Base-by-base conservation (phyloP, 2,888 invertebrate genomes). In the Strigamia transsilvanica region DNA sequence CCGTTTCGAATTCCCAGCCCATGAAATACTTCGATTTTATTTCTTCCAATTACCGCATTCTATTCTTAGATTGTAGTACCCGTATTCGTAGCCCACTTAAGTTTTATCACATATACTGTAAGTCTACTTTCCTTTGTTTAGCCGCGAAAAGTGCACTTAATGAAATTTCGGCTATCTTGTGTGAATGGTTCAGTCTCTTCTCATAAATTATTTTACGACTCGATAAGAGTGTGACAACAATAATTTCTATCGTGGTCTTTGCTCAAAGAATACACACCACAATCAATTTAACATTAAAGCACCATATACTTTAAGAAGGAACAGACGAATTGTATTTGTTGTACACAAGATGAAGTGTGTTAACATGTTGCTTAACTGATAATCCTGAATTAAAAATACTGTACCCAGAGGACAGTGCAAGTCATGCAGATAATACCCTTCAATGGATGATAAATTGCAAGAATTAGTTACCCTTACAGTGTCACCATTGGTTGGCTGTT, bases 371-470 rank as follows among this genome's bases (percentile, higher is more conserved):
- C 61, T 9, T 61, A 21, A 10, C 61, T 23, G 61, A 23, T 21
- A 23, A 61, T 61, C 61, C 21, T 21, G 61, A 61, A 61, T 61
- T 61, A 61, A 10, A 6, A 61, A 61, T 21, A 23, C 27, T 27
- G 27, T 27, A 2, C 13, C 56, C 56, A 7, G 21, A 56, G 56
- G 56, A 56, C 56, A n/a, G n/a, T 6, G 61, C n/a, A 61, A 61
- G 61, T 61, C 61, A 61, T 15, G 61, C 18, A 61, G 61, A 18
- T 61, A 61, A 61, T 61, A 61, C 21, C 61, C 61, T 9, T 61
- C 61, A 61, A 61, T 61, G 61, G 9, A 61, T 61, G 61, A 61
- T 61, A 61, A 61, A 61, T 61, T 18, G 61, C 61, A 61, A 61
- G 1, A 61, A 61, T 61, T 21, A 61, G 61, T 61, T 18, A 61